Percentiles rank a stretch among this genome's conserved stretches.
Evolutionary conservation across 2,113 vertebrate genomes (phyloP).

Genomic region (Tragelaphus imberbis): DNA sequence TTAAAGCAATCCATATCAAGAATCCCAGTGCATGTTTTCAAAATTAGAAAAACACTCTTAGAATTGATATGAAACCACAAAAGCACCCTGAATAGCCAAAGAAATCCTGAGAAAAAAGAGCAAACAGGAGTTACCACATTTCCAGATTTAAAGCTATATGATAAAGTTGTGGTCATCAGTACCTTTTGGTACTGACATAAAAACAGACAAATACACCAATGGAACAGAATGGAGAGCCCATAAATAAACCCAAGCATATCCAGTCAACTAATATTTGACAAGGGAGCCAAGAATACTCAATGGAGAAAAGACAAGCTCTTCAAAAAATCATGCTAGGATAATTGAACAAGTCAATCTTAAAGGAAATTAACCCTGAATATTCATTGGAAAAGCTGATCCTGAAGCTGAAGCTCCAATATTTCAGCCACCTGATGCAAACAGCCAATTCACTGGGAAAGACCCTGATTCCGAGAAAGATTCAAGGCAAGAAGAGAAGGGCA

Average conservation of each 20-base stretch:
- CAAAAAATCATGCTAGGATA: background rate
- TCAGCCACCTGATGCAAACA: background rate
- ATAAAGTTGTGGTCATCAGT: background rate
- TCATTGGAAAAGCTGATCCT: background rate
- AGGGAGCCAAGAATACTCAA: background rate
- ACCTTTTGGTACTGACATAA: background rate
- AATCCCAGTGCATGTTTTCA: background rate
- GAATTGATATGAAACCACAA: background rate
- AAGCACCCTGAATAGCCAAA: background rate
- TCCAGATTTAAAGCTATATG: background rate
- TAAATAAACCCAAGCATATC: background rate
- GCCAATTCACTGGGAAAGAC: background rate
- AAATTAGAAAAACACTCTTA: background rate
- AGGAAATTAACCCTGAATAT: background rate
- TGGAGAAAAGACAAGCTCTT: background rate
- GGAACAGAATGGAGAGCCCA: background rate
- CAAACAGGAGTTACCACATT: background rate
- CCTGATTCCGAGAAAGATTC: background rate
- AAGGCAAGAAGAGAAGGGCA: fast-evolving
- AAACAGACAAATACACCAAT: background rate
- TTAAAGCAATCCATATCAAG: background rate
- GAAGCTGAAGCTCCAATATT: background rate
- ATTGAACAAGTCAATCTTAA: background rate
- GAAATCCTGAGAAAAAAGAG: background rate
- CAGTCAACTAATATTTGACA: background rate